Evolutionary conservation across 2,888 invertebrate species (phyloP).

Genomic region (Heteropelma amictum): DNA sequence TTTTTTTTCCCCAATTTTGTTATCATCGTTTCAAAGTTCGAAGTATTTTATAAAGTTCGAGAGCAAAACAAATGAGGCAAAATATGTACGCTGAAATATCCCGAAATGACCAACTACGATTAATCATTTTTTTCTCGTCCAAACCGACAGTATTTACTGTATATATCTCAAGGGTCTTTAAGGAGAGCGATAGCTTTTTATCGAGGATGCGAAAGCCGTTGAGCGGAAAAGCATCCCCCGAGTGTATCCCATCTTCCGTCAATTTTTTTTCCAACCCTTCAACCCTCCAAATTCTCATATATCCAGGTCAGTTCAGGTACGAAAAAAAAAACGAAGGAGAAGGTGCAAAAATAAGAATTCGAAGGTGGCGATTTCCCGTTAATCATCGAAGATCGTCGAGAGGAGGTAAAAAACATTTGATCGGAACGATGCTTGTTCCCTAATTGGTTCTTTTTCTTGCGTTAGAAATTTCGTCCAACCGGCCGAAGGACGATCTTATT

Average conservation of each 20-base stretch:
- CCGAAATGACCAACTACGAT: slow-evolving; percentile 42
- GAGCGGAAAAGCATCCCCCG: slow-evolving; percentile 14
- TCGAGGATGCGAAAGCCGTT: slow-evolving; percentile 29
- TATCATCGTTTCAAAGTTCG: background rate
- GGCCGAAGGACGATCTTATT: background rate
- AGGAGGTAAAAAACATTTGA: background rate
- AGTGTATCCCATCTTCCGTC: background rate
- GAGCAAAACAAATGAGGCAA: background rate
- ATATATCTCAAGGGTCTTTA: slow-evolving; percentile 4
- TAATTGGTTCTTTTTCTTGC: too few relatives aligned
- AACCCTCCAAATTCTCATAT: slow-evolving; percentile 9
- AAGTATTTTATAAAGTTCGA: background rate
- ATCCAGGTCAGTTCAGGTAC: slow-evolving; percentile 9
- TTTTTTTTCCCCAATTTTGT: too few relatives aligned
- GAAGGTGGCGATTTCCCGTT: slow-evolving; percentile 12
- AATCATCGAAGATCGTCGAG: background rate
- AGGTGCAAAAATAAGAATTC: background rate
- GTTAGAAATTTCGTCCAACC: background rate
- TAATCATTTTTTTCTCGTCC: slow-evolving; percentile 30
- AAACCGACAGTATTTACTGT: background rate
- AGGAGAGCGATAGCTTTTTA: slow-evolving; percentile 19
- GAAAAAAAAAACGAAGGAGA: too few relatives aligned
- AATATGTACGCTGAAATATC: background rate
- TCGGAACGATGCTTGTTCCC: background rate
- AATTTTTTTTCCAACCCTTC: background rate